Percentiles rank a stretch among this genome's conserved stretches.
These are phyloP conservation scores for Ethmia dodecea DNA, from an alignment of 2,888 invertebrate species.

Conservation along the genomic window DNA sequence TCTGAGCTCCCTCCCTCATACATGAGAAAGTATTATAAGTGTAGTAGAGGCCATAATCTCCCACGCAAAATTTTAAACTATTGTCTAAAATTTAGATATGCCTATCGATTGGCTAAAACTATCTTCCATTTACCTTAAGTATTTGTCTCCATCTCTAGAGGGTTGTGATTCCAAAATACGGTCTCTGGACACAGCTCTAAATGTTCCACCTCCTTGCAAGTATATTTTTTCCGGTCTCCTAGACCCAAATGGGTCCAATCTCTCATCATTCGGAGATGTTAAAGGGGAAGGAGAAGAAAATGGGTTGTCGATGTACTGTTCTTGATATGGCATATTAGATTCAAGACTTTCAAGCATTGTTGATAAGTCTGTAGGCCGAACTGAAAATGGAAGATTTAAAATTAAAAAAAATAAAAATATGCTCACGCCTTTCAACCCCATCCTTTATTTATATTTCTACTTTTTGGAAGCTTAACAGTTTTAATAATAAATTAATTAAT, in stretches of 20 bases:
- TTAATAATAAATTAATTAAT: too few relatives aligned
- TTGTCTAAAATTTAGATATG: too few relatives aligned
- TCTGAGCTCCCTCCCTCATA: too few relatives aligned
- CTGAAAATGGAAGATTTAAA: conserved; percentile 44
- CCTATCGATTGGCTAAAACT: too few relatives aligned
- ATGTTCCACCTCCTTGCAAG: conserved; percentile 69
- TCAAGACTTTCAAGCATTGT: conserved; percentile 65
- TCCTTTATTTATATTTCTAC: too few relatives aligned
- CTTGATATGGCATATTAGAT: conserved; percentile 56
- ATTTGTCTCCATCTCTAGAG: conserved; percentile 61
- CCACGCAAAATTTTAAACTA: too few relatives aligned
- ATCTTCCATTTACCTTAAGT: conserved; percentile 64
- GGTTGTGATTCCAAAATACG: conserved; percentile 63
- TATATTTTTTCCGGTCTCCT: conserved; percentile 66
- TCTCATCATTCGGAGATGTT: conserved; percentile 69
- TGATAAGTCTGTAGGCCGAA: conserved; percentile 60
- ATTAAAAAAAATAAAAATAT: too few relatives aligned
- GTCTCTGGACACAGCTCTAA: conserved; percentile 63
- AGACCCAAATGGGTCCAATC: conserved; percentile 50
- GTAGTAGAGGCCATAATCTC: too few relatives aligned
- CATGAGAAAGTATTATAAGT: too few relatives aligned
- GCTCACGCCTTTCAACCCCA: too few relatives aligned
- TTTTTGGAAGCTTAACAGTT: too few relatives aligned
- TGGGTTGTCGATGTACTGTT: conserved; percentile 71
- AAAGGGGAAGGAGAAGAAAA: conserved; percentile 72